Percentiles rank a stretch among this genome's conserved stretches.
Evolutionary conservation across 2,888 invertebrate species (phyloP).

Genomic region (Trypoxylon attenuatum): DNA sequence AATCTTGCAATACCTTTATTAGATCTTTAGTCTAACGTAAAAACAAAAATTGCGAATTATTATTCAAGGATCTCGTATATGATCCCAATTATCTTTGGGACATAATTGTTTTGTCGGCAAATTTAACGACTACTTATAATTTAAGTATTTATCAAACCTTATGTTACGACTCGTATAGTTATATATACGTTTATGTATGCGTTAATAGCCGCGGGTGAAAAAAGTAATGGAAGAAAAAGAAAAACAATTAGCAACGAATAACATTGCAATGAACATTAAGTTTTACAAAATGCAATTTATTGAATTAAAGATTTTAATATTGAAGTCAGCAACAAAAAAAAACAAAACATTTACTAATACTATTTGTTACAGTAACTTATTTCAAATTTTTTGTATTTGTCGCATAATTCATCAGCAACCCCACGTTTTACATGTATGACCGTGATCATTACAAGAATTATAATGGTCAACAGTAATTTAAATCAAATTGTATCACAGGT

Average conservation of each 20-base stretch:
- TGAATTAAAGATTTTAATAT: slow-evolving; percentile 37
- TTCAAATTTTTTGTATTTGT: slow-evolving; percentile 26
- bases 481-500: too few relatives aligned
- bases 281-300: slow-evolving; percentile 40
- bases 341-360: slow-evolving; percentile 39
- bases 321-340: slow-evolving; percentile 45
- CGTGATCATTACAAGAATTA: too few relatives aligned
- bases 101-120: too few relatives aligned
- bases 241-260: slow-evolving; percentile 44
- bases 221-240: slow-evolving; percentile 16
- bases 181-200: slow-evolving; percentile 9
- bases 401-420: slow-evolving; percentile 23
- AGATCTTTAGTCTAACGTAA: too few relatives aligned
- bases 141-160: slow-evolving; percentile 21
- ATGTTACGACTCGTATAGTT: slow-evolving; percentile 12
- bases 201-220: too few relatives aligned
- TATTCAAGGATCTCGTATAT: slow-evolving; percentile 10
- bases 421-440: too few relatives aligned
- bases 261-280: slow-evolving; percentile 45
- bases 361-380: slow-evolving; percentile 33
- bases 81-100: too few relatives aligned
- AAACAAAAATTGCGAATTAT: slow-evolving; percentile 14
- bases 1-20: too few relatives aligned
- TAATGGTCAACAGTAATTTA: too few relatives aligned
- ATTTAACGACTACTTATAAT: too few relatives aligned